phyloP scores from a whole-genome alignment of 1,140 invertebrate species.

The Lepidostoma basale region DNA sequence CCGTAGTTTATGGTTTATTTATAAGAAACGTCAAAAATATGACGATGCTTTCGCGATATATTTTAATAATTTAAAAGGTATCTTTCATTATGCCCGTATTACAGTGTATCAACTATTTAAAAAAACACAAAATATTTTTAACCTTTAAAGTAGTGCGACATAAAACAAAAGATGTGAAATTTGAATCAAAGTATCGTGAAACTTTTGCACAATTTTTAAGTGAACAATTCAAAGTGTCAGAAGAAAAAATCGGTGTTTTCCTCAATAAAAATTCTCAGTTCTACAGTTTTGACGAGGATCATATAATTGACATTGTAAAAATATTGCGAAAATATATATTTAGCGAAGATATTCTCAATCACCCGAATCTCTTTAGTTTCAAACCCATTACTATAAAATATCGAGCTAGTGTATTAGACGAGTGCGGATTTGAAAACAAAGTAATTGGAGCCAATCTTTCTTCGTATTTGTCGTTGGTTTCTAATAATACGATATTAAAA shows the following conservation, averaged over 20 bases:
- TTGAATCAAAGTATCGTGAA: neutral
- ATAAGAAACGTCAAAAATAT: too few species aligned
- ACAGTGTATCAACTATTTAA: too few species aligned
- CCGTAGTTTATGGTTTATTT: too few species aligned
- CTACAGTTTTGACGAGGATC: neutral
- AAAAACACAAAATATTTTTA: too few species aligned
- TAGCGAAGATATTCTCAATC: constrained; percentile 43
- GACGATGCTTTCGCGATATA: too few species aligned
- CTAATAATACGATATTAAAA: constrained; percentile 50
- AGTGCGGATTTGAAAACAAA: constrained; percentile 51
- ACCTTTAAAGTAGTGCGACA: too few species aligned
- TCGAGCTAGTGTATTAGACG: constrained; percentile 51
- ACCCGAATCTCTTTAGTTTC: constrained; percentile 51
- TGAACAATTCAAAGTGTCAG: neutral
- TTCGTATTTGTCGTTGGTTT: constrained; percentile 51
- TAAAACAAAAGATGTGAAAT: neutral
- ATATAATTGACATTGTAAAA: neutral
- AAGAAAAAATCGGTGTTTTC: neutral
- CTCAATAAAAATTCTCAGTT: constrained; percentile 4
- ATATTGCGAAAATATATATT: neutral
- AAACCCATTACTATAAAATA: constrained; percentile 53
- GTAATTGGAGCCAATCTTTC: constrained; percentile 47
- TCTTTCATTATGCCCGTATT: too few species aligned
- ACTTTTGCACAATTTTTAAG: constrained; percentile 7
- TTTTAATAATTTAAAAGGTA: too few species aligned